Evolutionary conservation across 2,113 vertebrate species (phyloP).

Genomic region (Arizona elegans): DNA sequence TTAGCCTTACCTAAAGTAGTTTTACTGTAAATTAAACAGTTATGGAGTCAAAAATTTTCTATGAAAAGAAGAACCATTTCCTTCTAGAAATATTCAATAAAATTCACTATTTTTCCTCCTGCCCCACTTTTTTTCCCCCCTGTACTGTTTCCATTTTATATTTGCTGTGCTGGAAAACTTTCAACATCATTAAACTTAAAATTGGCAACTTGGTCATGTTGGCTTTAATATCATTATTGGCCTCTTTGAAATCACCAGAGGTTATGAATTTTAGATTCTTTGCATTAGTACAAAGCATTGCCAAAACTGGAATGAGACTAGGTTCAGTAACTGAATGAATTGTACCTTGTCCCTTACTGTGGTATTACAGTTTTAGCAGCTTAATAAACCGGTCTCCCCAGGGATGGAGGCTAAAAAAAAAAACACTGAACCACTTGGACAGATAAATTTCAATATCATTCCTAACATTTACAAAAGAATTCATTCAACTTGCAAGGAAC

Average conservation of each 20-base stretch:
- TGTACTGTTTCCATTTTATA: constrained; percentile 8
- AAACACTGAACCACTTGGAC: not conserved
- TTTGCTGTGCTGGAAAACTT: constrained; percentile 5
- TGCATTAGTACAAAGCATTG: not conserved
- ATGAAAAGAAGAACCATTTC: not conserved
- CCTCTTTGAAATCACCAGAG: not conserved
- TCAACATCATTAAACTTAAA: constrained; percentile 12
- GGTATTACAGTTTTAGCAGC: not conserved
- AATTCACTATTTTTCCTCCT: not conserved
- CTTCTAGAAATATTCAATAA: constrained; percentile 8
- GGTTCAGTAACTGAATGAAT: not conserved
- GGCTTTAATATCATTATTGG: constrained; percentile 19
- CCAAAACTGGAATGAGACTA: not conserved
- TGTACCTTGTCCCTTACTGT: not conserved
- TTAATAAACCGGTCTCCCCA: not conserved
- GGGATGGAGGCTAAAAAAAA: not conserved
- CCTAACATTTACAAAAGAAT: not conserved
- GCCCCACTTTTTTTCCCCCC: not conserved
- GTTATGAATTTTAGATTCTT: constrained; percentile 10
- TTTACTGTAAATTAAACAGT: constrained; percentile 13
- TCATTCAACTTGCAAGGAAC: not conserved
- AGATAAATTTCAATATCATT: not conserved
- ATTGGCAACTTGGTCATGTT: not conserved
- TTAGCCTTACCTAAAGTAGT: not conserved
- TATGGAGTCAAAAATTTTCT: not conserved